Evolutionary conservation across 2,888 invertebrate genomes (phyloP), one percentile per base, ranked within the genome.

Genomic region (Drosophila recens): DNA sequence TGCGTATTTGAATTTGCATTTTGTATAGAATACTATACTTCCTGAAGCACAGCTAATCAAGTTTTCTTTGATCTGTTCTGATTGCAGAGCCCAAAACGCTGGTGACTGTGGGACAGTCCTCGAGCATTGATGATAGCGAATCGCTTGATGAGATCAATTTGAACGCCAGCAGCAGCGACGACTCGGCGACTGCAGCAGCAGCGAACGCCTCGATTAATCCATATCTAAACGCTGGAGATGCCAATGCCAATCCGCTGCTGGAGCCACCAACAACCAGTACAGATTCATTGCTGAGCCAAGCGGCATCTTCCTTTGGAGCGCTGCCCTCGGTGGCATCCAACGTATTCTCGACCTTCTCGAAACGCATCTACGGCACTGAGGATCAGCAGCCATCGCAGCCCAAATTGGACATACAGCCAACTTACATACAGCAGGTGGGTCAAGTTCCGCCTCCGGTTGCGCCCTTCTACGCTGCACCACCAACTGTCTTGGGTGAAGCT

Each of bases 251-350:
- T 86, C 77, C 86, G 0, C 67, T 91, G 43, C 64, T 90, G 53
- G 90, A 92, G 59, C 89, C 67, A 58, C 65, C 68, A 45, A 30
- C 68, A 43, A 30, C 51, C 4, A 67, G 51, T 27, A 51, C 62
- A 11, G 91, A 91, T 62, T 91, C 91, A 1, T 74, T 92, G 72
- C 74, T 92, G 34, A 91, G 90, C 49, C 91, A 91, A 78, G 91
- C 92, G 38, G 91, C 92, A 30, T 91, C 92, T 34, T 91, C 92
- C 17, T 91, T 92, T 68, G 94, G 95, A 0, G 95, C 95, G 38
- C 83, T 95, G 33, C 95, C 95, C 0, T 94, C 94, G 58, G 94
- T 95, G 4, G 94, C 95, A 0, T 94, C 95, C 51, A 95, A 94
- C 10, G 95, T 95, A 0, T 94, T 95, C 74, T 95, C 94, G 36